Percentiles rank a stretch among this genome's conserved stretches.
Evolutionary conservation across 2,888 invertebrate species (phyloP).

Genomic region (Amblyteles armatorius): DNA sequence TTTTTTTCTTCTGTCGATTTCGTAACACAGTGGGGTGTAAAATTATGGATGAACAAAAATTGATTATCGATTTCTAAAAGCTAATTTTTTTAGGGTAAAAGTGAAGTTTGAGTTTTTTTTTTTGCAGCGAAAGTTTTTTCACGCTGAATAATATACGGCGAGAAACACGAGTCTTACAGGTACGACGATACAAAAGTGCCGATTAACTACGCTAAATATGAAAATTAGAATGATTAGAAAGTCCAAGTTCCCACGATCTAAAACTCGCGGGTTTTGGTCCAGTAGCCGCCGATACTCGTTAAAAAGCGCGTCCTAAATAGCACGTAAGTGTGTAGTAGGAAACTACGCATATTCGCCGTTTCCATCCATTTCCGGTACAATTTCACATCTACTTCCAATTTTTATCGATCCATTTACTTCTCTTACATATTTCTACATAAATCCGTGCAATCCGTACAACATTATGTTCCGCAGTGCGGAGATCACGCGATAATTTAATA

Average conservation of each 20-base stretch:
- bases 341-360: neutral
- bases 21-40: too few species aligned
- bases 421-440: neutral
- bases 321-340: neutral
- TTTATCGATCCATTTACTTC: neutral
- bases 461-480: neutral
- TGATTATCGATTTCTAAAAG: too few species aligned
- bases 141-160: too few species aligned
- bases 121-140: too few species aligned
- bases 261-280: neutral
- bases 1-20: neutral
- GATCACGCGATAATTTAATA: constrained; percentile 3
- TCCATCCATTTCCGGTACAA: neutral
- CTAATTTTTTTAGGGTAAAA: too few species aligned
- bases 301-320: neutral
- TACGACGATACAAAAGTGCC: too few species aligned
- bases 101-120: too few species aligned
- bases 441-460: neutral
- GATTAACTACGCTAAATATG: too few species aligned
- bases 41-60: too few species aligned
- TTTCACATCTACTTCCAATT: neutral
- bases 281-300: neutral
- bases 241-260: constrained; percentile 5
- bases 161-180: too few species aligned
- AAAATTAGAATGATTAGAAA: constrained; percentile 15